Percentiles rank a stretch among this genome's conserved stretches.
Evolutionary conservation across 2,113 vertebrate genomes (phyloP).

Genomic region (Lycocorax pyrrhopterus): DNA sequence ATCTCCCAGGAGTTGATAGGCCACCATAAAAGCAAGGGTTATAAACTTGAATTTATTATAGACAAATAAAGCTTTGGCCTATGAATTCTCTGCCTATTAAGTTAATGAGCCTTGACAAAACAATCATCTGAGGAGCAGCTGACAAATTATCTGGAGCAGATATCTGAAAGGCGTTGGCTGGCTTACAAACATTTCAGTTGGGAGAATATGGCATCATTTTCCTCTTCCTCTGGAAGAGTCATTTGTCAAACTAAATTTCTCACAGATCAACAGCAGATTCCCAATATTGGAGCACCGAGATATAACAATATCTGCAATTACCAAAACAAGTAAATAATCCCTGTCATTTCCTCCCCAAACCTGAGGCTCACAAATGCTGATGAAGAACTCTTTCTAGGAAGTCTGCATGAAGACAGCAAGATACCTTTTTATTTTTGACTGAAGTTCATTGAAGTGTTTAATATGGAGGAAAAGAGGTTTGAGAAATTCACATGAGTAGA

Average conservation of each 20-base stretch:
- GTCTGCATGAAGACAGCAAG: not conserved
- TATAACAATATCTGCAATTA: not conserved
- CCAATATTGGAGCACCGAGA: not conserved
- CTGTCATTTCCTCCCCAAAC: not conserved
- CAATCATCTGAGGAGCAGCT: not conserved
- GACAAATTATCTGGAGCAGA: constrained; percentile 33
- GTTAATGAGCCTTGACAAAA: constrained; percentile 52
- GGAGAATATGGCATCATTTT: not conserved
- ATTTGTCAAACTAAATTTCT: constrained; percentile 1
- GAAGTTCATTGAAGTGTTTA: not conserved
- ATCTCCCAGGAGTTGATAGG: not conserved
- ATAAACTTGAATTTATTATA: constrained; percentile 11
- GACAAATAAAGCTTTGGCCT: constrained; percentile 18
- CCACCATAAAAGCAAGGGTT: not conserved
- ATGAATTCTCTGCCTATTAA: constrained; percentile 21
- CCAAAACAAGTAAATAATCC: not conserved
- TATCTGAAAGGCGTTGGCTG: not conserved
- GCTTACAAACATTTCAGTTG: not conserved
- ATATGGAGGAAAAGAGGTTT: not conserved
- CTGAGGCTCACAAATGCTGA: not conserved
- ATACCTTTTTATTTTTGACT: not conserved
- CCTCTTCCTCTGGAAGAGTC: not conserved
- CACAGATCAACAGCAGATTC: not conserved
- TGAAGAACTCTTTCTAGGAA: not conserved
- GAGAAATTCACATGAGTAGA: not conserved